Conservation (phyloP, 2,797 vertebrate species). For the Myotis myotis region DNA sequence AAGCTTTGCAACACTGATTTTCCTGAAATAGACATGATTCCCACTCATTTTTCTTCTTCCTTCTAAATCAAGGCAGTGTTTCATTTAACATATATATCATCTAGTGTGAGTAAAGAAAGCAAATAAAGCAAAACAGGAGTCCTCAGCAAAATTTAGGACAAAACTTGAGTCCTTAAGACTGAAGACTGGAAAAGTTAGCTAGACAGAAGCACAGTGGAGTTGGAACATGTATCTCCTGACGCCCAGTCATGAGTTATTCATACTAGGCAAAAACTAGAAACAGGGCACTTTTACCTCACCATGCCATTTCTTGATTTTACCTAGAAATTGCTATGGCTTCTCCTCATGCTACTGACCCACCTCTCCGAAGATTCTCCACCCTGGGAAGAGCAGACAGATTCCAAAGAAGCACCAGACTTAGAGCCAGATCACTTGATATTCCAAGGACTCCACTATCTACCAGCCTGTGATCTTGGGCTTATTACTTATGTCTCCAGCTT, state of each 20-base stretch:
- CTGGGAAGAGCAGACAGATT: neutral
- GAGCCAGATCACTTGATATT: neutral
- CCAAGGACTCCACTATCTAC: neutral
- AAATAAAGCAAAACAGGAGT: neutral
- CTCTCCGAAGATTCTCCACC: neutral
- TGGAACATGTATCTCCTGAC: neutral
- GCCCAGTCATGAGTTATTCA: neutral
- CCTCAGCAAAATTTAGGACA: neutral
- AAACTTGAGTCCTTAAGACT: neutral
- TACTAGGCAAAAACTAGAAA: neutral
- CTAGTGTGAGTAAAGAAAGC: neutral
- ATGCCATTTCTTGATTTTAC: neutral
- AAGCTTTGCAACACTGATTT: neutral
- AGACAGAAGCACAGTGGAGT: neutral
- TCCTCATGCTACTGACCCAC: neutral
- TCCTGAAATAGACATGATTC: neutral
- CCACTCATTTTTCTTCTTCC: neutral
- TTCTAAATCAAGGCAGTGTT: neutral
- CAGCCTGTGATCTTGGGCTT: neutral
- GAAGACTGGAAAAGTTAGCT: neutral
- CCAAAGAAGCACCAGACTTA: neutral
- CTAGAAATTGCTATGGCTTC: neutral
- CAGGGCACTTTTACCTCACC: neutral
- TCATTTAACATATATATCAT: neutral
- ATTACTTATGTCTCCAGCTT: neutral